Percentiles rank a stretch among this genome's conserved stretches.
Evolutionary conservation across 37 sponge, comb jelly and placozoan species (phyloP).

Genomic region (Agelas oroides): DNA sequence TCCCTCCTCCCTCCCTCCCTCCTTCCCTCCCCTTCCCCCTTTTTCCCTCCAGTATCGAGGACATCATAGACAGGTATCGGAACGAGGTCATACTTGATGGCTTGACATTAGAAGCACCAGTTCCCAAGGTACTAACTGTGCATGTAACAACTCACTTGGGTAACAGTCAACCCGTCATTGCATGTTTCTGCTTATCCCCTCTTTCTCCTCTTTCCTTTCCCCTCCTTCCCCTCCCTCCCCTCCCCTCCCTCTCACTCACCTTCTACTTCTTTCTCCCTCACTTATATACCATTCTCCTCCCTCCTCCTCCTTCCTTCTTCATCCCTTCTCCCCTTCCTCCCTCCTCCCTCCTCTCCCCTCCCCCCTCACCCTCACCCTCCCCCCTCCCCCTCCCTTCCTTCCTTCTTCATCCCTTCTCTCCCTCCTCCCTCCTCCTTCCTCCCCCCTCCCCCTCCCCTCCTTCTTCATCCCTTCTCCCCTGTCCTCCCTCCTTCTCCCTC

Average conservation of each 20-base stretch:
- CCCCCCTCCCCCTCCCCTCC: neutral
- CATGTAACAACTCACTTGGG: neutral
- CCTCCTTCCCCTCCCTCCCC: too few relatives aligned
- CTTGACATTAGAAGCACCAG: slow-evolving; percentile 46
- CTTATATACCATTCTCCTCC: too few relatives aligned
- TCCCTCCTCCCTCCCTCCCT: too few relatives aligned
- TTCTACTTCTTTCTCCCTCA: too few relatives aligned
- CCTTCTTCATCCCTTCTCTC: too few relatives aligned
- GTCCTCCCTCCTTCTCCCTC: too few relatives aligned
- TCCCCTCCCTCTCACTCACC: too few relatives aligned
- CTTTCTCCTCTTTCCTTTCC: too few relatives aligned
- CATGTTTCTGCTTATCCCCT: neutral
- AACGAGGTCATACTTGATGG: slow-evolving; percentile 78
- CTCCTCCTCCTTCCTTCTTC: too few relatives aligned
- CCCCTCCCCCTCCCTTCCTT: neutral
- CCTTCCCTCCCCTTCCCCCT: neutral
- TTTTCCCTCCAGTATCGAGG: slow-evolving; percentile 63
- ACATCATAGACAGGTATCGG: slow-evolving; percentile 82
- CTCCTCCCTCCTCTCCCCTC: too few relatives aligned
- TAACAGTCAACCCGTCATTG: neutral
- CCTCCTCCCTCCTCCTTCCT: neutral
- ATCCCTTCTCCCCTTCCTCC: too few relatives aligned
- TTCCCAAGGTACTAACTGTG: slow-evolving; percentile 45
- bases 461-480: too few relatives aligned
- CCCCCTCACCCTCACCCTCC: neutral